Base-by-base conservation (phyloP, 2,113 vertebrate species). In the Hippocampus guttulatus region DNA sequence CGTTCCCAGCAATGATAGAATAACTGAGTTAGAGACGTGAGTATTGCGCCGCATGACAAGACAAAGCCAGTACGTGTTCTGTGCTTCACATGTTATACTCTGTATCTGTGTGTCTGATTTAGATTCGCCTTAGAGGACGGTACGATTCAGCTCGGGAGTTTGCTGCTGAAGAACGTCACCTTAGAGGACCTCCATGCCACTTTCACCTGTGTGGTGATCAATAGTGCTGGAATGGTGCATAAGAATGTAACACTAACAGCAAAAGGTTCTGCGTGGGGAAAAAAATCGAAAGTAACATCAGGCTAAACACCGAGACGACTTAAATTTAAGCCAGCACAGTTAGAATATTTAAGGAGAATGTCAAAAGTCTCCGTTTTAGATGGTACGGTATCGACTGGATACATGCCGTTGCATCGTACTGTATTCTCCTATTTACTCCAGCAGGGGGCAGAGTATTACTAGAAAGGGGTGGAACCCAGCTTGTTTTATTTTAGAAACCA, bases 171-270 rank as follows among this genome's bases (percentile, higher is more conserved):
- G 57, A 70, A 57, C 0, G 70, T 90, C 9, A 73, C 62, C 0
- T 0, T 15, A 0, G 75, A 84, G 27, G 91, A 93, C 67, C 49
- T 88, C 15, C 30, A 7, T 2, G 82, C 78, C 33, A 87, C 5
- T 16, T 93, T 91, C 70, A 84, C 83, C 8, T 94, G 93, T 7
- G 54, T 91, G 10, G 81, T 92, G 40, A 75, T 18, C 1, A 92
- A 81, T 8, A 51, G 84, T 20, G 41, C 43, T 12, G 86, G 87
- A 47, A 57, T 30, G 11, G 69, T 18, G 4, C 51, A 55, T 2
- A 89, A 88, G 43, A 5, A 64, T 0, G 33, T 82, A 0, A 91
- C 62, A 2, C 9, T 77, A 2, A 40, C 41, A 41, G 8, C 47
- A 15, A 52, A 1, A 25, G 21, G 23, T 0, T 1, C 1, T 51